These are phyloP conservation scores for Xenopus laevis DNA, from an alignment of 2,113 vertebrate genomes.

Conservation along the genomic window DNA sequence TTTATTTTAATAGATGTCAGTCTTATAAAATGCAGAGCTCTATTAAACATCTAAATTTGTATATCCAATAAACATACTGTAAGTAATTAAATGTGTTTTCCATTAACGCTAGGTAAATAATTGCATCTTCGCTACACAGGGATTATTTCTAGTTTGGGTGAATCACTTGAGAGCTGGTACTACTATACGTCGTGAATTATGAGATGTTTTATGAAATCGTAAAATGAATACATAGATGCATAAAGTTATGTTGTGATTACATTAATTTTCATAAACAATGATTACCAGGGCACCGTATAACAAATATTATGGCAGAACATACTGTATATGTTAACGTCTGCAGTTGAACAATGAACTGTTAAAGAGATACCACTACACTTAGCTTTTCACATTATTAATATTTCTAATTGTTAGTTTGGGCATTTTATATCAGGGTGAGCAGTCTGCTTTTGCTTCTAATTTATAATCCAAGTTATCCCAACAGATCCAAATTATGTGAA, in stretches of 20 bases:
- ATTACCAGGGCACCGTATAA: neutral
- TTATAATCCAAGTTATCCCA: no score
- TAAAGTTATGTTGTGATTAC: neutral
- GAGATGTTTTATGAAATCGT: neutral
- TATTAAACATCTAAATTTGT: slow-evolving; percentile 41
- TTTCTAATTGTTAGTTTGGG: no score
- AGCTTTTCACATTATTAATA: no score
- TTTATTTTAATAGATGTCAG: slow-evolving; percentile 40
- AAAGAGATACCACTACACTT: no score
- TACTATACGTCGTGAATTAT: neutral
- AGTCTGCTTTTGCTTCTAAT: no score
- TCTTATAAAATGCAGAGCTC: slow-evolving; percentile 28
- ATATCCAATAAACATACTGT: slow-evolving; percentile 42
- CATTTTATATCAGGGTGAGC: no score
- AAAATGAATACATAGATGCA: neutral
- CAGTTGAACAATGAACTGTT: no score
- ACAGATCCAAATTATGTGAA: no score
- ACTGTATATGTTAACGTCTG: no score
- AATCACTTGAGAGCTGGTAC: slow-evolving; percentile 4
- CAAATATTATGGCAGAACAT: neutral
- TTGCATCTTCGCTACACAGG: slow-evolving; percentile 27
- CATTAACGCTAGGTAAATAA: slow-evolving; percentile 41
- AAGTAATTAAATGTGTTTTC: slow-evolving; percentile 38
- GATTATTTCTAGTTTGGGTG: slow-evolving; percentile 14
- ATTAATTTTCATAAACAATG: neutral